Conservation (phyloP, 2,797 vertebrate genomes). For the Cynopterus sphinx region DNA sequence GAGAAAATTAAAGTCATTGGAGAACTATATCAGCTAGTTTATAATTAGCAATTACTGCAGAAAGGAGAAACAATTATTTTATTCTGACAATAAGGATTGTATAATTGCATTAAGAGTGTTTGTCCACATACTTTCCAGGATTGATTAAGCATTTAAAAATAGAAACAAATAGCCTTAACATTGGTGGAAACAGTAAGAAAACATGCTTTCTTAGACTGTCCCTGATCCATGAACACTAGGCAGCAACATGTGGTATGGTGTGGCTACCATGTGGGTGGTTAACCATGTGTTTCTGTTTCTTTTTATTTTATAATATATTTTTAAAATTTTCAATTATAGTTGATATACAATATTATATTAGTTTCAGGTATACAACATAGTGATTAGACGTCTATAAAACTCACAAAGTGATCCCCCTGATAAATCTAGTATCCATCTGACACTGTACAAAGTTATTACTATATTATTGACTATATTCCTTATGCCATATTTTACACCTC, state of each 20-base stretch:
- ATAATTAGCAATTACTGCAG: constrained; percentile 78
- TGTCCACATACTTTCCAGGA: constrained; percentile 42
- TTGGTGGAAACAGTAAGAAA: constrained; percentile 13
- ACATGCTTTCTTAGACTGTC: background rate
- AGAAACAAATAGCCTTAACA: constrained; percentile 26
- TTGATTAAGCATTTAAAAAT: constrained; percentile 30
- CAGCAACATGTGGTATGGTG: background rate
- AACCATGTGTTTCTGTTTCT: background rate
- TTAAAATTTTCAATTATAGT: too few relatives aligned
- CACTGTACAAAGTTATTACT: too few relatives aligned
- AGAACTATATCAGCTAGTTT: constrained; percentile 82
- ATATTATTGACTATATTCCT: too few relatives aligned
- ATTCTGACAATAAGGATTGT: constrained; percentile 54
- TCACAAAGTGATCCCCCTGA: too few relatives aligned
- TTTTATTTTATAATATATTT: background rate
- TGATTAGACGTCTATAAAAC: too few relatives aligned
- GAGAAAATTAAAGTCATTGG: constrained; percentile 82
- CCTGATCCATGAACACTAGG: background rate
- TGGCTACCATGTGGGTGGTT: background rate
- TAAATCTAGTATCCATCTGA: too few relatives aligned
- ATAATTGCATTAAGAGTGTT: constrained; percentile 59
- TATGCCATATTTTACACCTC: too few relatives aligned
- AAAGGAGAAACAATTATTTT: constrained; percentile 67
- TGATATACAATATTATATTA: too few relatives aligned
- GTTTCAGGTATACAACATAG: too few relatives aligned